phyloP scores from a whole-genome alignment of 53 echinoderm and acorn worm genomes.

The Mesocentrotus franciscanus region DNA sequence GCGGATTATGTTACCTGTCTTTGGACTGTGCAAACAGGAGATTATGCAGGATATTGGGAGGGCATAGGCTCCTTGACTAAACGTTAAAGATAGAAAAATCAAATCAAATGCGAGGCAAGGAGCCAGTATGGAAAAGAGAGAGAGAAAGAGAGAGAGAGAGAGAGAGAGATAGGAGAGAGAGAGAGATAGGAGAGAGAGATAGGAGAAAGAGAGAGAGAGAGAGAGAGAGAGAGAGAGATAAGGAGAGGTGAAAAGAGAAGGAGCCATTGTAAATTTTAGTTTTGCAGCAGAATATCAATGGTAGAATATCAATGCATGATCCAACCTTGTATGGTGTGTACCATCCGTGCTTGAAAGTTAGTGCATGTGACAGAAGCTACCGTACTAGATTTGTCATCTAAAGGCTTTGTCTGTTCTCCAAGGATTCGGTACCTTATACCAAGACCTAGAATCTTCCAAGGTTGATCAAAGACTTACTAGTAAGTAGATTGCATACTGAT shows the following conservation, averaged over 20 bases:
- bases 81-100: not conserved
- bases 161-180: not conserved
- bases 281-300: not conserved
- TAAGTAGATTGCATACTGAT: not conserved
- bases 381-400: not conserved
- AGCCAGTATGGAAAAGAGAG: not conserved
- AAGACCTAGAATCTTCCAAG: not conserved
- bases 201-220: not conserved
- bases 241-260: not conserved
- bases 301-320: not conserved
- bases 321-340: not conserved
- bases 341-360: not conserved
- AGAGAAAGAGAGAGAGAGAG: not conserved
- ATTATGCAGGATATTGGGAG: conserved; percentile 39
- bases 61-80: conserved; percentile 30
- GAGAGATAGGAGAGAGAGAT: not conserved
- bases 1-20: conserved; percentile 50
- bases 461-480: not conserved
- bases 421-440: not conserved
- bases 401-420: not conserved
- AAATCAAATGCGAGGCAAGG: not conserved
- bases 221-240: not conserved
- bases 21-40: conserved; percentile 46
- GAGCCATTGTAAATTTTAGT: not conserved
- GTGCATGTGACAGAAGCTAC: not conserved